Evolutionary conservation across 2,797 vertebrate genomes (phyloP).

Genomic region (Poeciliopsis presidionis): DNA sequence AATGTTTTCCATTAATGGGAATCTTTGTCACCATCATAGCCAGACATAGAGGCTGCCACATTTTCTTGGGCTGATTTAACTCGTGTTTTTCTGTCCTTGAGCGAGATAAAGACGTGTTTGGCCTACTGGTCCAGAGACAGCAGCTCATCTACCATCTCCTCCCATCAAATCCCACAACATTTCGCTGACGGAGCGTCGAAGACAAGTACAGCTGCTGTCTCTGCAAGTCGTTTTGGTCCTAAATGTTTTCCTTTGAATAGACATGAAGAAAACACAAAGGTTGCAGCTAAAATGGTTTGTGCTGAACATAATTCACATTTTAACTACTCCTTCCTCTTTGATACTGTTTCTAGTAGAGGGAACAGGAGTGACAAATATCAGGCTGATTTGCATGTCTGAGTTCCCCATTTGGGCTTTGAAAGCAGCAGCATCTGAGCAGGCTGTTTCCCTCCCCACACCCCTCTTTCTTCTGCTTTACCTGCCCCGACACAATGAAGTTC

Average conservation of each 20-base stretch:
- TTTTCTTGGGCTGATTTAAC: constrained; percentile 44
- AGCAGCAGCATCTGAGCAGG: constrained; percentile 57
- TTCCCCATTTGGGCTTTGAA: constrained; percentile 76
- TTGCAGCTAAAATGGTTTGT: constrained; percentile 9
- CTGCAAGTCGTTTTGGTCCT: constrained; percentile 52
- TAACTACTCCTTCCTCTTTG: constrained; percentile 59
- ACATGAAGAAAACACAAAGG: background rate
- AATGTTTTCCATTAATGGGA: constrained; percentile 65
- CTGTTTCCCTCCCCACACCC: constrained; percentile 32
- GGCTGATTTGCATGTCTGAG: constrained; percentile 77
- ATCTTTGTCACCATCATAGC: constrained; percentile 53
- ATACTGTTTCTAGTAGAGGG: constrained; percentile 63
- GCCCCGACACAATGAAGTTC: constrained; percentile 32
- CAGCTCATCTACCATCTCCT: constrained; percentile 18
- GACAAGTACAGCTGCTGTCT: constrained; percentile 31
- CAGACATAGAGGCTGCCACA: constrained; percentile 45
- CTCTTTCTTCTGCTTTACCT: constrained; percentile 75
- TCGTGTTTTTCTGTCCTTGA: constrained; percentile 66
- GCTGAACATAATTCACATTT: constrained; percentile 24
- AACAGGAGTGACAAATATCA: constrained; percentile 68
- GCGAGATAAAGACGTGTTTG: constrained; percentile 47
- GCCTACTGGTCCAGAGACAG: constrained; percentile 46
- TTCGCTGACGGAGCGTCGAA: constrained; percentile 59
- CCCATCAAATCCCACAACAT: constrained; percentile 42
- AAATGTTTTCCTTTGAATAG: constrained; percentile 26